A percentile compares a stretch with the other conserved stretches of the same genome.
These are phyloP conservation scores for Triplophysa rosa DNA, from an alignment of 2,113 vertebrate species.

Conservation along the genomic window DNA sequence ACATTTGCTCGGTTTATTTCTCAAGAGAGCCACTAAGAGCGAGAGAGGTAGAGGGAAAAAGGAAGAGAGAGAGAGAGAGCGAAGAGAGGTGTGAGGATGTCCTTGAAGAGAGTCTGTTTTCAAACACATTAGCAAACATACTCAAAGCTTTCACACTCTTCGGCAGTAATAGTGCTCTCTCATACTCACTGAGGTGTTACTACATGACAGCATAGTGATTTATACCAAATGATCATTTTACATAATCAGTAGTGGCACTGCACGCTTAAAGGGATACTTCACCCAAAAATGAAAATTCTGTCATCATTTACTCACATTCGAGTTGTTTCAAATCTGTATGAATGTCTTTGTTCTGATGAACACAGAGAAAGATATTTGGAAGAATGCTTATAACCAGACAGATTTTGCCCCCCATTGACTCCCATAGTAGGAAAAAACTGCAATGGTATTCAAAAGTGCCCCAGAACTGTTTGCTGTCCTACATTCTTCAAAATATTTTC, in stretches of 20 bases:
- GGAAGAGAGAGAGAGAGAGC: not conserved
- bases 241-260: too few species aligned
- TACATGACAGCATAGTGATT: not conserved
- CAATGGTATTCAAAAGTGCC: too few species aligned
- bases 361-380: too few species aligned
- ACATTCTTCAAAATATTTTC: too few species aligned
- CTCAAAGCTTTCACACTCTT: conserved; percentile 53
- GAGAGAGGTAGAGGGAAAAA: not conserved
- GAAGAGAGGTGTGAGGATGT: conserved; percentile 46
- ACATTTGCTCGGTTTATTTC: conserved; percentile 49
- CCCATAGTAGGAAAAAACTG: too few species aligned
- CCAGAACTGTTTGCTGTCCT: too few species aligned
- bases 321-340: too few species aligned
- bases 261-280: not conserved
- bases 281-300: not conserved
- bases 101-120: conserved; percentile 71
- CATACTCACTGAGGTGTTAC: not conserved
- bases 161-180: not conserved
- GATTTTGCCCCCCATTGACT: too few species aligned
- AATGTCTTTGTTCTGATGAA: too few species aligned
- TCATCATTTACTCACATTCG: too few species aligned
- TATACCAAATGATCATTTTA: not conserved
- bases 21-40: conserved; percentile 9
- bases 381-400: too few species aligned
- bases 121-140: conserved; percentile 69